Evolutionary conservation across 35 echinoderm and acorn worm genomes (phyloP).

Genomic region (Heliocidaris tuberculata): DNA sequence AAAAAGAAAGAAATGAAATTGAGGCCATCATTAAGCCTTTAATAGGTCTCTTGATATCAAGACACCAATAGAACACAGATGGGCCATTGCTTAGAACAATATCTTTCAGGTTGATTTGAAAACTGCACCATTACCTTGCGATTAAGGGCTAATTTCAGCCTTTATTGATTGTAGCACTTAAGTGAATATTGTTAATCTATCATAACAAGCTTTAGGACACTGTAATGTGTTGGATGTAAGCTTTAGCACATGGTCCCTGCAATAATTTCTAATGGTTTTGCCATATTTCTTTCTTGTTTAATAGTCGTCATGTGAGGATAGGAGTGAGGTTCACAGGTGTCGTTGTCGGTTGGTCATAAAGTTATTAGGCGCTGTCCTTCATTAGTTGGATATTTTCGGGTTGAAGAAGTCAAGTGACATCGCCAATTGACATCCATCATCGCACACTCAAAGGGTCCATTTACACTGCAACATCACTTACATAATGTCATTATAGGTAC

Average conservation of each 20-base stretch:
- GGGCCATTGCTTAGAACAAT: constrained; percentile 2
- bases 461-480: not conserved
- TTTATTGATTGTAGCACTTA: constrained; percentile 50
- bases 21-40: not conserved
- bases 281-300: not conserved
- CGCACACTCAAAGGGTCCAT: not conserved
- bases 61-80: not conserved
- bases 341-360: constrained; percentile 40
- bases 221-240: not conserved
- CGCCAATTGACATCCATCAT: constrained; percentile 24
- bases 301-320: not conserved
- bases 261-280: not conserved
- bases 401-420: constrained; percentile 7
- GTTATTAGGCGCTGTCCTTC: constrained; percentile 12
- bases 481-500: not conserved
- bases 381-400: constrained; percentile 18
- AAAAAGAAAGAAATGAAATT: not conserved
- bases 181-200: constrained; percentile 56
- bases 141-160: constrained; percentile 23
- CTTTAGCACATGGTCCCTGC: constrained; percentile 31
- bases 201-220: constrained; percentile 22
- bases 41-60: not conserved
- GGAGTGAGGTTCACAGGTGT: constrained; percentile 23
- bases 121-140: constrained; percentile 28
- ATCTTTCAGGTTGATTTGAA: not conserved